Evolutionary conservation across 2,113 vertebrate genomes (phyloP).

Genomic region (Nothocercus julius): DNA sequence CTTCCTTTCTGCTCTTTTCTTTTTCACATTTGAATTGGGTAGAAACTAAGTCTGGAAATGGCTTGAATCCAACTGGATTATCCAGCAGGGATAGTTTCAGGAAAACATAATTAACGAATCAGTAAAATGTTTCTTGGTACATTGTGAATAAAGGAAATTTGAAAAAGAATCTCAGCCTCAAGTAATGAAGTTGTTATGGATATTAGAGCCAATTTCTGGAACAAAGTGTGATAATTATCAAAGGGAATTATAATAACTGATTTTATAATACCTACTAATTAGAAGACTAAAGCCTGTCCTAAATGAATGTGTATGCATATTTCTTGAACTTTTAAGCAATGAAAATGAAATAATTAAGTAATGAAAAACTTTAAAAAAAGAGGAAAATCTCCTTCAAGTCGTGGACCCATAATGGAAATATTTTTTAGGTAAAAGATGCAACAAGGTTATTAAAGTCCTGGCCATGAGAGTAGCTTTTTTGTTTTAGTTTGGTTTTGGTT

Average conservation of each 20-base stretch:
- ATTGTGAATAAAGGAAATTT: not conserved
- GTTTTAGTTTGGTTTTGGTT: not conserved
- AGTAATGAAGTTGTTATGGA: not conserved
- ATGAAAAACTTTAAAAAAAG: not conserved
- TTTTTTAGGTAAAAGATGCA: not conserved
- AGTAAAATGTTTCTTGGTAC: not conserved
- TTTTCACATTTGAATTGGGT: not conserved
- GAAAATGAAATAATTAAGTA: not conserved
- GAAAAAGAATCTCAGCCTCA: not conserved
- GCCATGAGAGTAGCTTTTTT: not conserved
- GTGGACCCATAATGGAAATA: not conserved
- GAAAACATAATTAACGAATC: not conserved
- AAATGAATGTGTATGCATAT: not conserved
- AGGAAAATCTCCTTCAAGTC: not conserved
- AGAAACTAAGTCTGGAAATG: not conserved
- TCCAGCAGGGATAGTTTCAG: not conserved
- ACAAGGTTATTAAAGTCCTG: not conserved
- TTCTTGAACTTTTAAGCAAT: not conserved
- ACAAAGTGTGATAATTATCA: not conserved
- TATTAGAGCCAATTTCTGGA: not conserved
- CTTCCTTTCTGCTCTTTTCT: not conserved
- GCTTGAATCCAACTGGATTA: not conserved
- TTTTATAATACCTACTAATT: not conserved
- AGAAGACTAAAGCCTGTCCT: not conserved
- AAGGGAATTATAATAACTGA: not conserved